phyloP scores from a whole-genome alignment of 2,888 invertebrate species.

The Ariolimax columbianus region DNA sequence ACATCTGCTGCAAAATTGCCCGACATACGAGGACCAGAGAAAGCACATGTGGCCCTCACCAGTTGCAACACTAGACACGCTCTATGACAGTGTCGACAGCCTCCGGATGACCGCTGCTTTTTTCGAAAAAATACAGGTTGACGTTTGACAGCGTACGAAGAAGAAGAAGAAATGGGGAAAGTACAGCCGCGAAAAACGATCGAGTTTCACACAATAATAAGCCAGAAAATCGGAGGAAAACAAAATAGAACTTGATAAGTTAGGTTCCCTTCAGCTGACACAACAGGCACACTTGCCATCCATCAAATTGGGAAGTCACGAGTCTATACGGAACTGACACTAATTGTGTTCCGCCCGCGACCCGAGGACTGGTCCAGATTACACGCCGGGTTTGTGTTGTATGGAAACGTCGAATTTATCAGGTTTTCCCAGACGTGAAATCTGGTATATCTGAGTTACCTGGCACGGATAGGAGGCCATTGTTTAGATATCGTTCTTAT shows the following conservation, averaged over 20 bases:
- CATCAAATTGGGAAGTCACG: constrained; percentile 25
- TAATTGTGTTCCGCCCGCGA: constrained; percentile 18
- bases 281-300: background rate
- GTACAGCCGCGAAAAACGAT: too few species aligned
- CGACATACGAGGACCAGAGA: too few species aligned
- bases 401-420: background rate
- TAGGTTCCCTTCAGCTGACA: background rate
- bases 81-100: too few species aligned
- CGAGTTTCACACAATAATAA: background rate
- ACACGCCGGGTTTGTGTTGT: background rate
- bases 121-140: too few species aligned
- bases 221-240: background rate
- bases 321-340: background rate
- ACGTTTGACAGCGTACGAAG: too few species aligned
- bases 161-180: too few species aligned
- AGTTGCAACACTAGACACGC: too few species aligned
- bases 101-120: too few species aligned
- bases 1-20: too few species aligned
- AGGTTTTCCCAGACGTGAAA: background rate
- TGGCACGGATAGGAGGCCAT: too few species aligned
- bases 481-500: too few species aligned
- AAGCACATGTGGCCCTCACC: too few species aligned
- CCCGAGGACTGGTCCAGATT: background rate
- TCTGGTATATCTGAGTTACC: background rate
- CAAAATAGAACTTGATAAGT: background rate